Conservation (phyloP, 2,113 vertebrate species). For the Coptodon bakossiorum region DNA sequence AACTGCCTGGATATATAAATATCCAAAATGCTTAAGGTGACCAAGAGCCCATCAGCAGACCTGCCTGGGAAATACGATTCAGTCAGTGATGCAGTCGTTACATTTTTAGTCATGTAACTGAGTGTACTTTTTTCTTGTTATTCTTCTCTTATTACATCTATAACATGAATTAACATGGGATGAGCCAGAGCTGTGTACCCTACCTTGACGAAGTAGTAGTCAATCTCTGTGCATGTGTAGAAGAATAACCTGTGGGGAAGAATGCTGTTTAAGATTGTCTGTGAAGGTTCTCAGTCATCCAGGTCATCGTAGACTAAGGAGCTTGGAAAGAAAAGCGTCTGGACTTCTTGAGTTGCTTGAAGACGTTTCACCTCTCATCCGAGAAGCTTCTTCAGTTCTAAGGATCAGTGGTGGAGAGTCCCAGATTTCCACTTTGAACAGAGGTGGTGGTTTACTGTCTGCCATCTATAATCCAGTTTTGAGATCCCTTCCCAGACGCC, state of each 20-base stretch:
- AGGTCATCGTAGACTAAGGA: no score
- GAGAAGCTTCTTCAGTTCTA: no score
- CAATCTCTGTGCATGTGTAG: neutral
- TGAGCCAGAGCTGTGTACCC: neutral
- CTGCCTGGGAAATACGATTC: neutral
- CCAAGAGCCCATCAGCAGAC: neutral
- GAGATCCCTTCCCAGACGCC: no score
- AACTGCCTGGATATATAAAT: neutral
- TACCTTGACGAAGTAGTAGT: neutral
- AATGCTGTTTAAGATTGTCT: neutral
- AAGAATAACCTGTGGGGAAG: neutral
- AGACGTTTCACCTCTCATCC: no score
- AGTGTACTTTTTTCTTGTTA: neutral
- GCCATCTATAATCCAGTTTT: no score
- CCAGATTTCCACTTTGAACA: no score
- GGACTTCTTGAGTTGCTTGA: no score
- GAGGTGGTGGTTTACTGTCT: no score
- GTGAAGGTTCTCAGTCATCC: no score
- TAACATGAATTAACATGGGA: neutral
- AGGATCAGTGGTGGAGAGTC: no score
- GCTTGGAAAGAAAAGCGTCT: no score
- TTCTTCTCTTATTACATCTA: neutral
- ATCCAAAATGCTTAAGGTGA: neutral
- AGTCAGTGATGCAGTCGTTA: neutral
- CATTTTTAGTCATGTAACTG: neutral